phyloP scores from a whole-genome alignment of 2,113 vertebrate genomes.

The Etia nguti region DNA sequence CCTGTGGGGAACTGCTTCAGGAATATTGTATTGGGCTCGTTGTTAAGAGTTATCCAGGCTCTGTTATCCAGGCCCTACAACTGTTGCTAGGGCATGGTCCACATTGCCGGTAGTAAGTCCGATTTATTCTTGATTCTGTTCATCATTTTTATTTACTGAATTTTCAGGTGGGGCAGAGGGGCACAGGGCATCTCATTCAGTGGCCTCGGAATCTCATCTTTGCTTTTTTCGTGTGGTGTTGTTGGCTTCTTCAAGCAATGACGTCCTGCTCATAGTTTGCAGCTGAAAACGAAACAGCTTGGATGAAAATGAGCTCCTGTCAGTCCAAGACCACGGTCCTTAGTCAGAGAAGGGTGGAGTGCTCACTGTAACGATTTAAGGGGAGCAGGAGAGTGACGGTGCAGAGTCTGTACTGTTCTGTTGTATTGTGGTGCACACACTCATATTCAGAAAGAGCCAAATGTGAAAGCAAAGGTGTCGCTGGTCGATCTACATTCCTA shows the following conservation, averaged over 20 bases:
- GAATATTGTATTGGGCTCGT: background rate
- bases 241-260: background rate
- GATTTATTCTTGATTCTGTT: background rate
- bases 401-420: background rate
- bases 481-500: rapidly evolving
- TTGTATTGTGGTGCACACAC: background rate
- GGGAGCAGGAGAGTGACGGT: background rate
- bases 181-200: no score
- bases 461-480: background rate
- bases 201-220: no score
- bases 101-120: background rate
- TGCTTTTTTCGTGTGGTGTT: no score
- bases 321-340: background rate
- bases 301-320: background rate
- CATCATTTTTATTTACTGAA: background rate
- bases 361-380: rapidly evolving
- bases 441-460: background rate
- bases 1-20: background rate
- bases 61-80: no score
- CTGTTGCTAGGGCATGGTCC: background rate
- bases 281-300: background rate
- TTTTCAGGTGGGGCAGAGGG: no score
- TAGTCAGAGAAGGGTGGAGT: rapidly evolving
- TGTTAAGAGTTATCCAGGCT: background rate
- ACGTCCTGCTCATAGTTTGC: background rate